phyloP scores from a whole-genome alignment of 2,113 vertebrate genomes.

The Hypomesus transpacificus region DNA sequence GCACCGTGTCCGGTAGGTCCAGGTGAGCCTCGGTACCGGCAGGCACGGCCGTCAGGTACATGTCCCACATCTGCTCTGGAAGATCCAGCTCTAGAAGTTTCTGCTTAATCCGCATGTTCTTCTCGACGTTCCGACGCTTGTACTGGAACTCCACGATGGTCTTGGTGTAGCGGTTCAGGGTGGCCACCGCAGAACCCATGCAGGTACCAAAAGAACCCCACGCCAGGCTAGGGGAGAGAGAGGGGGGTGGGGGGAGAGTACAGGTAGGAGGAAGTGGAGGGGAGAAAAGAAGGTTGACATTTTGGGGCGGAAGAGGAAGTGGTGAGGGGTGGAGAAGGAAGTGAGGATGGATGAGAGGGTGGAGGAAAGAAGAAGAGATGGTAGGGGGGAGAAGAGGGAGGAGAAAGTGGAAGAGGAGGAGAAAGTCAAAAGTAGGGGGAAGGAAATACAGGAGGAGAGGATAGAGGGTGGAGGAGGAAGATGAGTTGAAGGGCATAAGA shows the following conservation, averaged over 20 bases:
- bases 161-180: constrained; percentile 82
- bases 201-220: constrained; percentile 89
- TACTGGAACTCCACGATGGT: constrained; percentile 84
- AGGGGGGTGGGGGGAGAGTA: too few relatives aligned
- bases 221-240: constrained; percentile 70
- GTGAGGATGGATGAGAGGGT: not conserved
- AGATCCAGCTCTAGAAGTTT: constrained; percentile 67
- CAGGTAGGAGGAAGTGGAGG: too few relatives aligned
- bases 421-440: too few relatives aligned
- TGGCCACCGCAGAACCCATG: constrained; percentile 83
- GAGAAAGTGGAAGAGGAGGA: not conserved
- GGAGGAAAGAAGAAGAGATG: not conserved
- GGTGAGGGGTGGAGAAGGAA: too few relatives aligned
- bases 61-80: constrained; percentile 75
- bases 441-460: too few relatives aligned
- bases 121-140: constrained; percentile 77
- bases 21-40: constrained; percentile 43
- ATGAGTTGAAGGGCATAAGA: not conserved
- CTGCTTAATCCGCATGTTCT: constrained; percentile 74
- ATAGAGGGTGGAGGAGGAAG: not conserved
- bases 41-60: constrained; percentile 69
- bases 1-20: constrained; percentile 47
- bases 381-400: not conserved
- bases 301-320: too few relatives aligned
- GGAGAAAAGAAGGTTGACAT: too few relatives aligned